Evolutionary conservation across 1,140 invertebrate species (phyloP), one percentile per base, ranked within the genome.

Genomic region (Elysia chlorotica): DNA sequence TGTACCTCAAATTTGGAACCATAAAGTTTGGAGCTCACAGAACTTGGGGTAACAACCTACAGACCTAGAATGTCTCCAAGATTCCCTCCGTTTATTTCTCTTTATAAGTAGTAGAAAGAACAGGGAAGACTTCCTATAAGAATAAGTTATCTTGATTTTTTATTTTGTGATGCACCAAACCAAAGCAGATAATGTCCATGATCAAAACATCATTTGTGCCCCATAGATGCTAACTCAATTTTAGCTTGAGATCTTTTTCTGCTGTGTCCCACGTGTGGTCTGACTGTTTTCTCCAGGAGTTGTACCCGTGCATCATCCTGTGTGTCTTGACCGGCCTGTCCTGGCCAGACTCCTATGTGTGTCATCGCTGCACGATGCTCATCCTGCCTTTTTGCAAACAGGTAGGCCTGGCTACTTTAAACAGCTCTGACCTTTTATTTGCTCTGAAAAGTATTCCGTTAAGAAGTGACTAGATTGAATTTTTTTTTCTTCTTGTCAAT

Each of bases 291-390:
- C n/a, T n/a, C n/a, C 78, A 86, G 82, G 71, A 74, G 17, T 71
- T 84, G n/a, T 84, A 78, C 71, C 78, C 74, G 25, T 80, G 79
- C 25, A 82, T 86, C 14, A 72, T 86, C 33, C 79, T 86, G 41
- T 85, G 81, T 71, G 76, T 84, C 82, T 88, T 74, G 74, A 93
- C 91, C 65, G 92, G 93, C n/a, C 85, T 96, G 3, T 92, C 92
- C 31, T 96, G 95, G 95, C 92, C 92, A 77, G 95, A 96, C 82
- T 93, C 93, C 68, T 91, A 90, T 61, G 91, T 91, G 35, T 94
- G 92, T 80, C 87, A 94, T 72, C 93, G 93, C 82, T 92, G 93
- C 17, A 91, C 92, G 2, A 89, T 90, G 38, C 87, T 96, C 36
- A 91, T 92, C 28, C 91, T 91, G 67, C 91, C 92, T 0, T 90